Base-by-base conservation (phyloP, 2,888 invertebrate species). In the Pseudanteris insignis region DNA sequence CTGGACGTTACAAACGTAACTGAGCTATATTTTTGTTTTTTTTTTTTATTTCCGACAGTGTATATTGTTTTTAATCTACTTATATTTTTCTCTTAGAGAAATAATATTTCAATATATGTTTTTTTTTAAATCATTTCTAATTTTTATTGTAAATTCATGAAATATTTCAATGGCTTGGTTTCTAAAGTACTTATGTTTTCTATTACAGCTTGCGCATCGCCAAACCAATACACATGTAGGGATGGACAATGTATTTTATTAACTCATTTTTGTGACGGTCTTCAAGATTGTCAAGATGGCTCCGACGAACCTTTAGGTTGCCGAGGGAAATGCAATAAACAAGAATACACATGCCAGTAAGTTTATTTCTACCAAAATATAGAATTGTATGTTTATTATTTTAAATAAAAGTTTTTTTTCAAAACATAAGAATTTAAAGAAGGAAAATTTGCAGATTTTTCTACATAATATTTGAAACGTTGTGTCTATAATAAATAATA, bases 231-330 rank as follows among this genome's bases (percentile, higher is more conserved):
- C 70, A 82, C 82, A 28, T 90, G 89, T 75, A 84, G 83, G 33
- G 84, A 86, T 71, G 86, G 84, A 21, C 79, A 82, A 65, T 90
- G 90, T 77, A 85, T 90, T 46, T 79, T 83, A 5, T 83, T 83
- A 60, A 73, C 81, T 11, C 81, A 82, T 7, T 85, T 85, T 67
- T 90, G 90, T 74, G 88, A 90, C 72, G 87, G 88, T 4, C 79
- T 81, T 37, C 83, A 84, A 65, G 86, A 90, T 71, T 90, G 90
- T 70, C 80, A 81, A 0, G 90, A 90, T 68, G 81, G 81, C 59
- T 86, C 87, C 2, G 90, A 90, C 71, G 90, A 90, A 79, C 84
- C 86, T 1, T 77, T 81, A 47, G 85, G 85, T 15, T 86, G 86
- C 67, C 67, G 76, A 63, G 76, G 73, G 36, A 71, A 74, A 32